Evolutionary conservation across 2,888 invertebrate genomes (phyloP).

Genomic region (Digitonthophagus gazella): DNA sequence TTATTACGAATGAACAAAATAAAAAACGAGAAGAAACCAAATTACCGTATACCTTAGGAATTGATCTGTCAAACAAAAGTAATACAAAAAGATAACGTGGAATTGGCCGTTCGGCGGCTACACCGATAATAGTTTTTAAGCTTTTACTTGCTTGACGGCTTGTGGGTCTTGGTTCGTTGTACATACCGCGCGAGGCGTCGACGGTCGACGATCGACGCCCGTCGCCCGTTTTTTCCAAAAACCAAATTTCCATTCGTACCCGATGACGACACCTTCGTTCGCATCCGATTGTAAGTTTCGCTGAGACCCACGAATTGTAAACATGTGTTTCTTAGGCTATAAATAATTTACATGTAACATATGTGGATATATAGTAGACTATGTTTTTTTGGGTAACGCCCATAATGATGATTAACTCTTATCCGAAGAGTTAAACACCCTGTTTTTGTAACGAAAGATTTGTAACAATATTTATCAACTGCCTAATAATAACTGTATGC

Average conservation of each 20-base stretch:
- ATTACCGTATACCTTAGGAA: constrained; percentile 41
- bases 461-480: constrained; percentile 49
- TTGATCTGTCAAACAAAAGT: constrained; percentile 36
- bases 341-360: constrained; percentile 51
- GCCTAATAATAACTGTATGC: constrained; percentile 49
- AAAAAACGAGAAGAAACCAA: constrained; percentile 36
- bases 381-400: constrained; percentile 39
- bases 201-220: background rate
- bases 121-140: constrained; percentile 40
- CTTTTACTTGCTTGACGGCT: constrained; percentile 43
- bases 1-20: too few relatives aligned
- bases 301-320: constrained; percentile 42
- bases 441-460: constrained; percentile 48
- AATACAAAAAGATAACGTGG: constrained; percentile 18
- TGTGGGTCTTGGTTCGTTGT: constrained; percentile 42
- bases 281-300: constrained; percentile 19
- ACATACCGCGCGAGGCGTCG: constrained; percentile 33
- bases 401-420: constrained; percentile 34
- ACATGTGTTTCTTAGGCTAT: constrained; percentile 46
- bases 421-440: constrained; percentile 39
- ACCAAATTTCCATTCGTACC: background rate
- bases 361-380: constrained; percentile 52
- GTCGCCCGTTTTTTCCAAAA: background rate
- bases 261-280: constrained; percentile 21
- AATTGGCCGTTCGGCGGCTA: constrained; percentile 20